Percentiles rank a stretch among this genome's conserved stretches.
Conservation (phyloP, 2,113 vertebrate genomes). For the Myrmecobius fasciatus region DNA sequence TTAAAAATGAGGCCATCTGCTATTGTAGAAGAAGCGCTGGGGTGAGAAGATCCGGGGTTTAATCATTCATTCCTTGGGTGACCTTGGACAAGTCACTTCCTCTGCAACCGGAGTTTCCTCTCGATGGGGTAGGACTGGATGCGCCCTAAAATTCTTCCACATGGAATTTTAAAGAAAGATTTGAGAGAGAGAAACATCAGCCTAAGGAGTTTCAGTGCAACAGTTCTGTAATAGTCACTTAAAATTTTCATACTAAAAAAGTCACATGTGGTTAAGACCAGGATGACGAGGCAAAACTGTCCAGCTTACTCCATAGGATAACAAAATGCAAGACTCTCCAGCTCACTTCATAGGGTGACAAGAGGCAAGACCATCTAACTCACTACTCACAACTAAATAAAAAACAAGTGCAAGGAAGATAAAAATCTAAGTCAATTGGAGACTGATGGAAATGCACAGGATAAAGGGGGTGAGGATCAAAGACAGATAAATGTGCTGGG, state of each 20-base stretch:
- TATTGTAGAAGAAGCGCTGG: background rate
- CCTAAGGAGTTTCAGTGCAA: background rate
- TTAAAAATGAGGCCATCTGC: slow-evolving; percentile 67
- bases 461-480: background rate
- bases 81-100: background rate
- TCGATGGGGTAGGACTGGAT: too few species aligned
- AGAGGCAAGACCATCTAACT: background rate
- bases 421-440: background rate
- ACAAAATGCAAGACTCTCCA: too few species aligned
- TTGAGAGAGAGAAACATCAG: background rate
- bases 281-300: background rate
- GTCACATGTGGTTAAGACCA: background rate
- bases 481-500: background rate
- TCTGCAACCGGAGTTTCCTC: too few species aligned
- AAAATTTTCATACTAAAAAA: background rate
- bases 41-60: background rate
- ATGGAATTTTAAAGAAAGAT: background rate
- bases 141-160: background rate
- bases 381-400: background rate
- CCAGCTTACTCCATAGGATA: too few species aligned
- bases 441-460: background rate
- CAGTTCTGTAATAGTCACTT: background rate
- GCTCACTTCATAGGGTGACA: background rate
- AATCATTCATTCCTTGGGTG: background rate
- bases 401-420: background rate